These are phyloP conservation scores for Microtus ochrogaster DNA, from an alignment of 2,113 vertebrate genomes.

Conservation along the genomic window DNA sequence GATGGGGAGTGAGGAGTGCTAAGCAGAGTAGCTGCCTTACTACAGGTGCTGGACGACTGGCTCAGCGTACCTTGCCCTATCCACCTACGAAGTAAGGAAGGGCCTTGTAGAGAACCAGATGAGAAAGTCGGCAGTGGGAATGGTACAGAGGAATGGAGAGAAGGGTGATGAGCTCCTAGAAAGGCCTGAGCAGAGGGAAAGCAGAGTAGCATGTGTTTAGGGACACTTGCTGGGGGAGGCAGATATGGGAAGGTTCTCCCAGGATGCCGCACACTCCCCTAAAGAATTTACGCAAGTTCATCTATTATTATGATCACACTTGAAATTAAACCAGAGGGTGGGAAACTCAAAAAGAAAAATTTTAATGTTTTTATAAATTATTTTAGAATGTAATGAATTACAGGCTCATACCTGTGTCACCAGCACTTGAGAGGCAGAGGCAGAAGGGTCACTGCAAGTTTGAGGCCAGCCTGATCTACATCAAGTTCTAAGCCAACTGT, in stretches of 20 bases:
- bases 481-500: not conserved
- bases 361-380: not conserved
- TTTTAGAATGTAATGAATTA: not conserved
- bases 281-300: not conserved
- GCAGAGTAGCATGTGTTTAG: not conserved
- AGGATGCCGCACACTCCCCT: not conserved
- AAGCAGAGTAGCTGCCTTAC: too few relatives aligned
- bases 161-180: accelerated
- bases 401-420: not conserved
- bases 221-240: not conserved
- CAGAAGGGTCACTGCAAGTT: not conserved
- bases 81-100: not conserved
- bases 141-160: not conserved
- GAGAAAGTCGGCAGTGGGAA: not conserved
- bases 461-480: not conserved
- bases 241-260: not conserved
- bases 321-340: not conserved
- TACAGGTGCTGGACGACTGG: not conserved
- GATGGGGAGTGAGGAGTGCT: not conserved
- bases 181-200: accelerated
- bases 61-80: not conserved
- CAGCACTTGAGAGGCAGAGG: not conserved
- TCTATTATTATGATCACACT: not conserved
- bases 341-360: not conserved
- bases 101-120: not conserved